These are phyloP conservation scores for Ianthella basta DNA, from an alignment of 37 sponge, comb jelly and placozoan genomes.

Conservation along the genomic window DNA sequence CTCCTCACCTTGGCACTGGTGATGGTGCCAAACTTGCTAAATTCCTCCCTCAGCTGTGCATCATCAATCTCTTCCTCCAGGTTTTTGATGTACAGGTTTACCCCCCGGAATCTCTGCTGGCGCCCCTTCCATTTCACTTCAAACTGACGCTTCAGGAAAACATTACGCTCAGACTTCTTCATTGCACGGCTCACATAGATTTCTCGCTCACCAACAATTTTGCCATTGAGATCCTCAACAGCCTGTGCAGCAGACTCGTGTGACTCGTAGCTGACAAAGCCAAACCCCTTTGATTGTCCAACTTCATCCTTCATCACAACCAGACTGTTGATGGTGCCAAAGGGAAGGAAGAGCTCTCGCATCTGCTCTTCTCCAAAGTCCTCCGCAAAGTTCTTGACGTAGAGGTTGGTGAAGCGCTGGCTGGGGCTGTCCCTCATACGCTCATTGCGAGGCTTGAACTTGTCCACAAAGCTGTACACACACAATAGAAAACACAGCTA, in stretches of 20 bases:
- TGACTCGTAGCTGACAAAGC: slow-evolving; percentile 91
- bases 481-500: slow-evolving; percentile 2
- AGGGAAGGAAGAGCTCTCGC: slow-evolving; percentile 59
- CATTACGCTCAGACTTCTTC: slow-evolving; percentile 90
- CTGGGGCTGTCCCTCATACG: slow-evolving; percentile 60
- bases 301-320: slow-evolving; percentile 85
- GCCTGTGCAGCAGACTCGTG: slow-evolving; percentile 90
- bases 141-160: slow-evolving; percentile 75
- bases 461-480: slow-evolving; percentile 72
- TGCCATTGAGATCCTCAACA: slow-evolving; percentile 76
- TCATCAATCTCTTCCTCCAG: slow-evolving; percentile 95
- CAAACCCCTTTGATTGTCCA: slow-evolving; percentile 74
- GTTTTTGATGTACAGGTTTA: slow-evolving; percentile 98
- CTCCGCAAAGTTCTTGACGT: slow-evolving; percentile 95
- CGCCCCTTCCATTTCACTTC: slow-evolving; percentile 70
- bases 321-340: slow-evolving; percentile 83
- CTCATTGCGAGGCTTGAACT: slow-evolving; percentile 86
- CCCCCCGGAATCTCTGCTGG: slow-evolving; percentile 85
- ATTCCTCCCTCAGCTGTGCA: slow-evolving; percentile 87
- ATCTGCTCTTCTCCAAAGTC: slow-evolving; percentile 76
- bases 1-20: slow-evolving; percentile 90
- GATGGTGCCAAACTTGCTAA: slow-evolving; percentile 91
- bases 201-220: slow-evolving; percentile 43
- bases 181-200: slow-evolving; percentile 92
- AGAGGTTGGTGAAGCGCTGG: slow-evolving; percentile 92